Base-by-base conservation (phyloP, 2,797 vertebrate genomes). In the Lemur catta region DNA sequence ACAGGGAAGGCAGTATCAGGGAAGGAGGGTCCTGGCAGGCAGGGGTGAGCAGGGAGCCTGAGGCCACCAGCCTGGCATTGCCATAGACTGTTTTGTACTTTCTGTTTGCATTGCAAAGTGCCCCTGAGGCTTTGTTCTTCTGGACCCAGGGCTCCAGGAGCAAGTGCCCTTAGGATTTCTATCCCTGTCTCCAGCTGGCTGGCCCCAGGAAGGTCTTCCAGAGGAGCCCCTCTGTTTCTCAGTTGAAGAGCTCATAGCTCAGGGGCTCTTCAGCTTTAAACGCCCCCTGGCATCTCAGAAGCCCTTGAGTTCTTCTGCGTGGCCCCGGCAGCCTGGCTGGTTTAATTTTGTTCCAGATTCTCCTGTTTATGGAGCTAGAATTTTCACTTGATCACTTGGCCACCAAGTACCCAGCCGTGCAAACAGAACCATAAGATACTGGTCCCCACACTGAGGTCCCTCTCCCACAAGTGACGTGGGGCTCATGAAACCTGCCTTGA, bases 361-460 rank as follows among this genome's bases (percentile, higher is more conserved):
- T 92, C 50, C 50, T 89, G 24, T 71, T 59, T 74, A 43, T 33
- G 22, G 79, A 57, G 8, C 74, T 91, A 12, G 48, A 84, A 46
- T 89, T 72, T 80, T 75, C 84, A n/a, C 33, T n/a, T 38, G 48
- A 18, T 81, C 50, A 7, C 86, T 38, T 9, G 5, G 10, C 55
- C 57, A 26, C 0, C n/a, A 17, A 28, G 57, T n/a, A 8, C 20
- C 59, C 38, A 17, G 38, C 48, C 0, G 0, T 12, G 52, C 41
- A 52, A 7, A 59, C 57, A n/a, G 63, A 76, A 55, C 20, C 14
- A 0, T 14, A 6, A 38, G 41, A 67, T 33, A 1, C 10, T 0
- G 15, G 30, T 43, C 3, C 26, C 50, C 3, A 1, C 35, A 13
- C 41, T 30, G 38, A 65, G 67, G 55, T 11, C n/a, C 50, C 1